Evolutionary conservation across 1,140 invertebrate species (phyloP).

Genomic region (Pemphigus obesinymphae): DNA sequence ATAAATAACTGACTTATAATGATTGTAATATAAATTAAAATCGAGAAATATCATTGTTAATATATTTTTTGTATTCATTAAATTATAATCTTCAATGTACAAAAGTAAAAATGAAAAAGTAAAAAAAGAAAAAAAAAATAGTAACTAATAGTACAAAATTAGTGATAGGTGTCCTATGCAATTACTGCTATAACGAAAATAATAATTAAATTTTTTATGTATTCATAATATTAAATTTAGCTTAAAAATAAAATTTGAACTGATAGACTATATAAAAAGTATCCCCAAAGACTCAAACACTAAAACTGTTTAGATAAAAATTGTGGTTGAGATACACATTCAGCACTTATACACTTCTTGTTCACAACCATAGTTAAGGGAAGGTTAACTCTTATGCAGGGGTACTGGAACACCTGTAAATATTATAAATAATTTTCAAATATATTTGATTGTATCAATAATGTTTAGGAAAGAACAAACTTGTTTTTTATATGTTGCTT

Average conservation of each 20-base stretch:
- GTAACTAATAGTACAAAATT: not conserved
- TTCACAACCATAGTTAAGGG: slow-evolving; percentile 71
- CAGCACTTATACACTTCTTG: slow-evolving; percentile 53
- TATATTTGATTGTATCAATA: slow-evolving; percentile 39
- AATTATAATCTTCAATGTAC: not conserved
- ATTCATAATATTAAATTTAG: not conserved
- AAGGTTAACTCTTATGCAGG: slow-evolving; percentile 68
- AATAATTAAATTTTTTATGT: not conserved
- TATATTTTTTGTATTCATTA: not conserved
- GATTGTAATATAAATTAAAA: not conserved
- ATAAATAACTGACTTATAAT: not conserved
- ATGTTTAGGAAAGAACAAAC: slow-evolving; percentile 52
- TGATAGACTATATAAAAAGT: not conserved
- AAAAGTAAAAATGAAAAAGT: not conserved
- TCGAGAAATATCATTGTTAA: not conserved
- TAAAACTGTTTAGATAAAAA: slow-evolving; percentile 24
- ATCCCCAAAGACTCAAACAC: not conserved
- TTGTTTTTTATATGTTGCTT: slow-evolving; percentile 58
- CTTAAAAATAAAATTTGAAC: not conserved
- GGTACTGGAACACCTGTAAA: slow-evolving; percentile 66
- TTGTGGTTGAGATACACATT: slow-evolving; percentile 26
- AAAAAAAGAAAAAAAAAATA: not conserved
- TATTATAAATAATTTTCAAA: not conserved
- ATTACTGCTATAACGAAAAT: not conserved
- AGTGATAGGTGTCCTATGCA: too few species aligned